phyloP scores from a whole-genome alignment of 2,797 vertebrate genomes.

The Chiroxiphia lanceolata region DNA sequence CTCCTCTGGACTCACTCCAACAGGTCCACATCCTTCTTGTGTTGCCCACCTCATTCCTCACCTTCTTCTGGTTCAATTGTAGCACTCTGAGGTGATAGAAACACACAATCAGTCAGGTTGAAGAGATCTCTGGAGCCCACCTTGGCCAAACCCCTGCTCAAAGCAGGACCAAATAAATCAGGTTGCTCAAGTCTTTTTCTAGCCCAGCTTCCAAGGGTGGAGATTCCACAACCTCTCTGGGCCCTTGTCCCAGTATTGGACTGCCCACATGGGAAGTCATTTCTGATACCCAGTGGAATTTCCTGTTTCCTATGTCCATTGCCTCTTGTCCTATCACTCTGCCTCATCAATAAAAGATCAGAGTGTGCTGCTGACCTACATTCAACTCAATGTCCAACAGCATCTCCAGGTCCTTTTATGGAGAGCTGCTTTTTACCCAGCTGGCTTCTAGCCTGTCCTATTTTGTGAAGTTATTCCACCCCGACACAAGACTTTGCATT shows the following conservation, averaged over 20 bases:
- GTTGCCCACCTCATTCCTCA: neutral
- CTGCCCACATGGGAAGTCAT: neutral
- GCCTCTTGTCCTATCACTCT: neutral
- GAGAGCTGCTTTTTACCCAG: neutral
- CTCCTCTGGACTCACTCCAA: neutral
- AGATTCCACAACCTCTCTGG: neutral
- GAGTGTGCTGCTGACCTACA: neutral
- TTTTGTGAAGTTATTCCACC: neutral
- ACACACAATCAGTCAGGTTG: neutral
- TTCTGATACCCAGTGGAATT: neutral
- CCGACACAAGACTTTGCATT: neutral
- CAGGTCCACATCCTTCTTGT: neutral
- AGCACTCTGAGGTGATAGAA: neutral
- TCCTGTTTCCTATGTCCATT: neutral
- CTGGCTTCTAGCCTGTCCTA: neutral
- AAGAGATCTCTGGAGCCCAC: neutral
- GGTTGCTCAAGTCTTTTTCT: neutral
- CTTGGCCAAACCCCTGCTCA: neutral
- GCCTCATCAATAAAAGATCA: neutral
- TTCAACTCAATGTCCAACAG: neutral
- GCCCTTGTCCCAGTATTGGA: neutral
- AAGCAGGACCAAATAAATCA: neutral
- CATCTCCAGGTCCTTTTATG: neutral
- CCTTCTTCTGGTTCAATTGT: neutral
- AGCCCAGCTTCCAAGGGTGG: neutral